phyloP scores from a whole-genome alignment of 2,888 invertebrate genomes.

The Hirtodrosophila trivittata region DNA sequence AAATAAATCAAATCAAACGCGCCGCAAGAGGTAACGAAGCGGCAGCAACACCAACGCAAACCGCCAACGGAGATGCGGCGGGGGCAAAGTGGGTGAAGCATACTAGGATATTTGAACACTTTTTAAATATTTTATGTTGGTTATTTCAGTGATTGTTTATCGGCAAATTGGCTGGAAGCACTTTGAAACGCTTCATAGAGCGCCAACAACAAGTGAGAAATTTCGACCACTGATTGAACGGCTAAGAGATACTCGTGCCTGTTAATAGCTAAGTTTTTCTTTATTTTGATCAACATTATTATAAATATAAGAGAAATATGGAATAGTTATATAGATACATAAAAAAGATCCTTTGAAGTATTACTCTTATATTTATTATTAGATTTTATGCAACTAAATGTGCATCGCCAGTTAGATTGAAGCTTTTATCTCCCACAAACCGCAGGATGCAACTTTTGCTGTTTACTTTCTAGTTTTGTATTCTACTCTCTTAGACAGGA shows the following conservation, averaged over 20 bases:
- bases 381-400: no score
- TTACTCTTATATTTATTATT: no score
- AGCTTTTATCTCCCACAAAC: no score
- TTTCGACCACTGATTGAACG: background rate
- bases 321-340: no score
- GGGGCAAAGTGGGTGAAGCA: background rate
- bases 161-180: constrained; percentile 82
- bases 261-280: no score
- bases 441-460: no score
- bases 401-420: no score
- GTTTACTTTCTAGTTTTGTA: no score
- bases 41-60: constrained; percentile 75
- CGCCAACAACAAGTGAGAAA: constrained; percentile 47
- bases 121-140: constrained; percentile 78
- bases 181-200: constrained; percentile 80
- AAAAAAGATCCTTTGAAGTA: no score
- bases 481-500: no score
- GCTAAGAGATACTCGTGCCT: constrained; percentile 24
- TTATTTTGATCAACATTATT: no score
- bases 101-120: constrained; percentile 59
- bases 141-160: constrained; percentile 79
- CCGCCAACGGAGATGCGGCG: constrained; percentile 45
- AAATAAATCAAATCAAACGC: constrained; percentile 78
- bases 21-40: constrained; percentile 80
- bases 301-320: no score